Evolutionary conservation across 2,888 invertebrate species (phyloP), one percentile per base, ranked within the genome.

Genomic region (Actias luna): DNA sequence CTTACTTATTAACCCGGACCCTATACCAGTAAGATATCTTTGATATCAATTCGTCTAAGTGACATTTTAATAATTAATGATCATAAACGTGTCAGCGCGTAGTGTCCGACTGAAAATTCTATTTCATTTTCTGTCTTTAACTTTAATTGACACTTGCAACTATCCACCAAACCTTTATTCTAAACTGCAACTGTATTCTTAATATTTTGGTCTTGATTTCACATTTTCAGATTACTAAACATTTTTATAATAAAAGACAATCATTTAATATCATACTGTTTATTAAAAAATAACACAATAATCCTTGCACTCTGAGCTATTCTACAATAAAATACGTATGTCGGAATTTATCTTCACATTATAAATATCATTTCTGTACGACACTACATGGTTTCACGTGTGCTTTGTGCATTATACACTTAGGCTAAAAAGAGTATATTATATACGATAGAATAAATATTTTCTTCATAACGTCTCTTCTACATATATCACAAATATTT

Each of bases 1-100:
- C 80, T 88, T 93, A 85, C 92, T 93, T 79, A 87, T 93, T 79
- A 89, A 93, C 79, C 93, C 93, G 71, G 93, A 93, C 67, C 86
- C 87, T 64, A 86, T 93, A 76, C 90, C 93, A 84, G 93, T 93
- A 92, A 93, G 93, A 81, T 73, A 75, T 75, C 65, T 73, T 67
- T 65, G 64, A 71, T 70, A 58, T 46, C 39, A 60, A 22, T 29
- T 22, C 16, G 12, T 16, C 33, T 63, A 63, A 60, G 42, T 42
- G 55, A 33, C 22, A 18, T 27, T 50, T 33, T 5, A 35, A 61
- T 29, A 55, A 52, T 50, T 50, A 50, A 22, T 61, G 14, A 36
- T 52, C 61, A 46, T 14, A 61, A 52, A 52, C 31, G n/a, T 29
- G 29, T 1, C 5, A 18, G 22, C 5, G 12, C 33, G 52, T 27